Evolutionary conservation across 2,888 invertebrate species (phyloP), one percentile per base, ranked within the genome.

Genomic region (Hypercompe scribonia): DNA sequence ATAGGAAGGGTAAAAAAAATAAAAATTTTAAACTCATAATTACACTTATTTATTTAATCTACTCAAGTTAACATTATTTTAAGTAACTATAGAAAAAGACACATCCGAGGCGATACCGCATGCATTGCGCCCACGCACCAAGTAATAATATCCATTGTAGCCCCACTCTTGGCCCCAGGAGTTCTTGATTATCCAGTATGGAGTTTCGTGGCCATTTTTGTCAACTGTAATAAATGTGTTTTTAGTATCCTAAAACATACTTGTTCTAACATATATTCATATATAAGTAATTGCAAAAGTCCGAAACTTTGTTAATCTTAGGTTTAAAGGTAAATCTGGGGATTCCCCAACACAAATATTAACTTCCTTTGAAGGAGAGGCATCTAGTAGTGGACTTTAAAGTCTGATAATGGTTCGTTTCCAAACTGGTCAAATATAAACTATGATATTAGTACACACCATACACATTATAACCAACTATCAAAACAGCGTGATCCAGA

Each of bases 121-220:
- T 0, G 93, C 93, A 79, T 93, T 93, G 31, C 88, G 87, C 4
- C 92, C 92, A 3, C 92, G 88, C 68, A 89, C 90, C 61, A 93
- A 66, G 71, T 91, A 92, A 79, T 93, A 93, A 73, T 70, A 93
- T 0, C 93, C 93, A 0, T 83, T 7, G 71, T 92, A 89, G 0
- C 93, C 93, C 88, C 89, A 93, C 0, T 75, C 42, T 0, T 50
- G 42, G 0, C 92, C 91, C 92, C 92, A 92, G 0, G 92, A 93
- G 80, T 93, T 93, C 86, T 93, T 93, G 71, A 93, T 91, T 46
- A 92, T 90, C 93, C 93, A 93, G 65, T 92, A 93, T 0, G 90
- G 90, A 0, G 84, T 31, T 3, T 2, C 4, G 10, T 34, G 64
- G 0, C 84, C 84, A 0, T 31, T 5, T 15, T 75, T 74, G 0